Evolutionary conservation across 1,140 invertebrate genomes (phyloP).

Genomic region (Carposina sasakii): DNA sequence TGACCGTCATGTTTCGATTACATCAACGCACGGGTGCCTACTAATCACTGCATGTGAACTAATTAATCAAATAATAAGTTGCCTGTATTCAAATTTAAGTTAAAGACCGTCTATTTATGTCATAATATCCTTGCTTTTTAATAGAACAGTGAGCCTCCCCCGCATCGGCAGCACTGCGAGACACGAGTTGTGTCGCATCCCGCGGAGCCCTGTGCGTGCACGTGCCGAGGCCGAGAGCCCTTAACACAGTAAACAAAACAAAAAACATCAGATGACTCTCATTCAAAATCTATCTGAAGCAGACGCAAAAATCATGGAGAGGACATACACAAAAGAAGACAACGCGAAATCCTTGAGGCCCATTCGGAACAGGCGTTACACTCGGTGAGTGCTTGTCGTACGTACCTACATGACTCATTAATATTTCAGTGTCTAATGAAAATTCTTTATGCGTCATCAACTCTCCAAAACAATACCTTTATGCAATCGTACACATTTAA

Average conservation of each 20-base stretch:
- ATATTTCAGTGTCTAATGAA: slow-evolving; percentile 47
- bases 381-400: slow-evolving; percentile 55
- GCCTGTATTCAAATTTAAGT: slow-evolving; percentile 35
- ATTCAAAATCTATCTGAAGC: slow-evolving; percentile 42
- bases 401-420: slow-evolving; percentile 46
- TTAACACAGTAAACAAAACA: slow-evolving; percentile 11
- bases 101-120: slow-evolving; percentile 68
- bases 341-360: slow-evolving; percentile 65
- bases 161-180: slow-evolving; percentile 51
- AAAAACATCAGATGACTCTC: slow-evolving; percentile 46
- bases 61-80: slow-evolving; percentile 35
- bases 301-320: slow-evolving; percentile 45
- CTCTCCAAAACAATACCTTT: slow-evolving; percentile 14
- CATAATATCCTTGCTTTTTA: slow-evolving; percentile 71
- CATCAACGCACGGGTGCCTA: slow-evolving; percentile 56
- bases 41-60: slow-evolving; percentile 42
- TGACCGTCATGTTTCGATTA: slow-evolving; percentile 71
- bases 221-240: slow-evolving; percentile 41
- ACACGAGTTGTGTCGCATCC: slow-evolving; percentile 56
- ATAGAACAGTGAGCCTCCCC: slow-evolving; percentile 68
- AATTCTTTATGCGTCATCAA: slow-evolving; percentile 63
- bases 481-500: slow-evolving; percentile 2
- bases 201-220: slow-evolving; percentile 55
- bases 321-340: slow-evolving; percentile 39
- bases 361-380: slow-evolving; percentile 74